These are phyloP conservation scores for Brachyrhaphis roseni DNA, from an alignment of 2,797 vertebrate genomes.

Conservation along the genomic window DNA sequence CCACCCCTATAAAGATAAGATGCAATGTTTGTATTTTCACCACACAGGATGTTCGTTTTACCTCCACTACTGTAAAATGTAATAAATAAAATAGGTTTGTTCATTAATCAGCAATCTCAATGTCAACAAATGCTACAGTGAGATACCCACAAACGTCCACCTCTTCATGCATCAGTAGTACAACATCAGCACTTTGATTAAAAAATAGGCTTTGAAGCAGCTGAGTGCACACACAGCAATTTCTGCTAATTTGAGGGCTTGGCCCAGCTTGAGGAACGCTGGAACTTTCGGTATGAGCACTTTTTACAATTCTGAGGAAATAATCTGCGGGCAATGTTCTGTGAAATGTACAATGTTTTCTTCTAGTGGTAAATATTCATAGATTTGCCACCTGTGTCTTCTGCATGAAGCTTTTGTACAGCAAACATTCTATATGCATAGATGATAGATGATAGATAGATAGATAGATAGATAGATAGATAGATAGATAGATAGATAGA, in stretches of 20 bases:
- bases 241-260: conserved; percentile 20
- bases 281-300: conserved; percentile 20
- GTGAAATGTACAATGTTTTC: conserved; percentile 13
- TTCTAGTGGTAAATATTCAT: conserved; percentile 17
- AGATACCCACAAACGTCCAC: not conserved
- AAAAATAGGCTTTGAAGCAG: conserved; percentile 15
- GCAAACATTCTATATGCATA: not conserved
- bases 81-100: not conserved
- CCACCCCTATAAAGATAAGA: not conserved
- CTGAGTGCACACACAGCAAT: conserved; percentile 4
- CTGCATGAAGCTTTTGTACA: conserved; percentile 38
- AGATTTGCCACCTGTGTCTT: conserved; percentile 24
- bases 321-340: conserved; percentile 26
- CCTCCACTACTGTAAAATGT: not conserved
- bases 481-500: too few species aligned
- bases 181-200: not conserved
- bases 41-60: not conserved
- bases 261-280: conserved; percentile 18
- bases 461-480: too few species aligned
- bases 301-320: conserved; percentile 45
- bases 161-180: not conserved
- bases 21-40: not conserved
- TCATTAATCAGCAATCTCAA: not conserved
- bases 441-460: not conserved
- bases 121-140: conserved; percentile 12